These are phyloP conservation scores for Manis crassicaudata DNA, from an alignment of 2,797 vertebrate species.

Conservation along the genomic window DNA sequence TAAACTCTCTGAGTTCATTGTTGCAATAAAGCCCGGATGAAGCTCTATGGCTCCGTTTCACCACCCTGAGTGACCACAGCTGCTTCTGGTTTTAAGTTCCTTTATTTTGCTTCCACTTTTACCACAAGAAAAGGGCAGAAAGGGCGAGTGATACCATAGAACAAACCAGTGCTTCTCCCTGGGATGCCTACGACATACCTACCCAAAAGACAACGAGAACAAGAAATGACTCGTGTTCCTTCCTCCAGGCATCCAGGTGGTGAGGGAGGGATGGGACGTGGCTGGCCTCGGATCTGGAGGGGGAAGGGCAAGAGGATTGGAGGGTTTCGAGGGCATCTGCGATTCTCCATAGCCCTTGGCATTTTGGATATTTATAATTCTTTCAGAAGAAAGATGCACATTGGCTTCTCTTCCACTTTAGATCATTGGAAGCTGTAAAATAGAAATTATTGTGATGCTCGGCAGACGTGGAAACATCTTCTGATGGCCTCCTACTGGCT, in stretches of 20 bases:
- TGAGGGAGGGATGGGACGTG: not conserved
- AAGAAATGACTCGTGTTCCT: not conserved
- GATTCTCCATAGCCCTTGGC: not conserved
- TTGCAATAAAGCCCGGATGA: not conserved
- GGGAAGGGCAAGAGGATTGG: not conserved
- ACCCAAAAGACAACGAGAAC: not conserved
- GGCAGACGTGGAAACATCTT: not conserved
- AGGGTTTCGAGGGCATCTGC: not conserved
- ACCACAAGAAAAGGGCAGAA: not conserved
- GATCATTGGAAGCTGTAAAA: constrained; percentile 3
- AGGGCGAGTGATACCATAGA: not conserved
- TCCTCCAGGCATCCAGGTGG: fast-evolving
- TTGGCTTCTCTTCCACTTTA: not conserved
- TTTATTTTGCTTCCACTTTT: not conserved
- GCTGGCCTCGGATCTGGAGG: not conserved
- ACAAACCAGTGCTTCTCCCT: not conserved
- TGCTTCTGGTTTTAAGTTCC: not conserved
- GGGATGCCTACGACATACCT: not conserved
- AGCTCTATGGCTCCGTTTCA: not conserved
- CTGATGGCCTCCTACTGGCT: not conserved
- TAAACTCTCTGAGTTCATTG: not conserved
- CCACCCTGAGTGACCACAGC: not conserved
- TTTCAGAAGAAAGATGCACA: not conserved
- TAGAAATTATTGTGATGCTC: not conserved
- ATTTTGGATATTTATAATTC: constrained; percentile 13